Evolutionary conservation across 2,797 vertebrate genomes (phyloP), one percentile per base, ranked within the genome.

Genomic region (Oreortyx pictus): DNA sequence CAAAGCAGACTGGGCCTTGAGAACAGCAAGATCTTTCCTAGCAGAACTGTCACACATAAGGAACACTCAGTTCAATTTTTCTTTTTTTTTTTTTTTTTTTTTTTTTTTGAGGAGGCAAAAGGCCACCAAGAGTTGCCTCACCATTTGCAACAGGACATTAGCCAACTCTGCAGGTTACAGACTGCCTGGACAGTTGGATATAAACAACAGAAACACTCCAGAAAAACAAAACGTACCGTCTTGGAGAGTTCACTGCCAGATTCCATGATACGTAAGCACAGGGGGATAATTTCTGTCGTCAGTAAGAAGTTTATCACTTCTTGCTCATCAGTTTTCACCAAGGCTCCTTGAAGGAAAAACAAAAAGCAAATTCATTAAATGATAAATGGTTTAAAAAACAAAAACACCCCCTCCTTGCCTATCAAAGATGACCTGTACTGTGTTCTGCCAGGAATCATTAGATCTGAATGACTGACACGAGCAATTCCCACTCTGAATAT

Each of bases 251-350:
- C 99, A 62, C 99, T 99, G 94, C 99, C 99, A 43, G 99, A 99
- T 96, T 99, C 99, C 99, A 99, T 99, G 93, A 99, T 99, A 70
- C 99, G 99, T 73, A 99, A 98, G 96, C 99, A 99, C 64, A 99
- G 97, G 14, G 99, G 99, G 95, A 99, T 99, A 96, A 99, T 99
- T 98, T 99, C 99, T 94, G 99, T 99, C 46, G 99, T 99, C 92
- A 99, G 88, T 86, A 99, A 98, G 96, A 99, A 99, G 97, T 99
- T 99, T 93, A 99, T 99, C 95, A 99, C 99, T 97, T 99, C 99
- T 96, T 99, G 99, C 89, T 99, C 99, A 44, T 99, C 99, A 9
- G 99, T 99, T 98, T 99, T 99, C 86, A 99, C 99, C 97, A 99
- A 97, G 15, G 99, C 99, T 52, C 99, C 99, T 99, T 93, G 65